Evolutionary conservation across 2,113 vertebrate genomes (phyloP), one percentile per base, ranked within the genome.

Genomic region (Patagioenas fasciata): DNA sequence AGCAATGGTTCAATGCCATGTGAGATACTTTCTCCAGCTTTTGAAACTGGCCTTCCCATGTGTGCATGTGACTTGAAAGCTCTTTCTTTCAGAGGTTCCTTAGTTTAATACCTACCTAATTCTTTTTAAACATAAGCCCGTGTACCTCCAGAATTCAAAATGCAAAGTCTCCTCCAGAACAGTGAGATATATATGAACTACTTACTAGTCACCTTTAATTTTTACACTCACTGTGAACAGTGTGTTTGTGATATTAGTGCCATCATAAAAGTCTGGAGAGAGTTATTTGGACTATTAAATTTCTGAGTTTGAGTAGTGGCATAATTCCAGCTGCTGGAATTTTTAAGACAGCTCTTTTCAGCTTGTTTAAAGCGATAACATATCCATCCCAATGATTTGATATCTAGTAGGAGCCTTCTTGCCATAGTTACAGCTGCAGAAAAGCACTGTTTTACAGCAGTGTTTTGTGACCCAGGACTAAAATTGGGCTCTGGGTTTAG

Each of bases 31-130:
- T 94, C 51, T 81, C 21, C 80, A 81, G 24, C 54, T 88, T 93
- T 95, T 92, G 73, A 95, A 96, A 40, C 8, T 58, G 56, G 26
- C 24, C 40, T 91, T 96, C 50, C 48, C 51, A 67, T 67, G 31
- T 48, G 23, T 56, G 42, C 15, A 58, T 56, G 23, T 74, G 92
- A 58, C 84, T 48, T 79, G 70, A 89, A 78, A 84, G 23, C 25
- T 74, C 54, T 78, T 84, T 80, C 74, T 58, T 92, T 91, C 47
- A 50, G 36, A 29, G 13, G 4, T 26, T 66, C 72, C 88, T 79
- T 57, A 64, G 21, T 87, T 95, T 95, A 93, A 92, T 61, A 56
- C 11, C 4, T 25, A 42, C 13, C 28, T 50, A 32, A 72, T 58
- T 91, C 56, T 88, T 65, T 28, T 85, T 79, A 48, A 82, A 56